These are phyloP conservation scores for Pungitius pungitius DNA, from an alignment of 2,113 vertebrate genomes.

Conservation along the genomic window DNA sequence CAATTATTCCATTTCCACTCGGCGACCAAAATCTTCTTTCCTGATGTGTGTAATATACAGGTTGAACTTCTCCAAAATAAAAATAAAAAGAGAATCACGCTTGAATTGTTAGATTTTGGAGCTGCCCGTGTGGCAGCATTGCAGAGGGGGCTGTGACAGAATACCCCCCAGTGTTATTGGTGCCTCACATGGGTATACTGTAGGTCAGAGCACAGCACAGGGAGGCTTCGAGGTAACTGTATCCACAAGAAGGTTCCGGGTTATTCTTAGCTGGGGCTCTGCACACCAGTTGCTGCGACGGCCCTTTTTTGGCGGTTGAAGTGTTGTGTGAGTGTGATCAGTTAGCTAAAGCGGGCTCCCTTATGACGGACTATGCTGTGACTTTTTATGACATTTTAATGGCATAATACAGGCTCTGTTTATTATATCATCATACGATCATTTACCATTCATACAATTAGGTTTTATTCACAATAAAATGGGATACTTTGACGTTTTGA, in stretches of 20 bases:
- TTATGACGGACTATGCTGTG: neutral
- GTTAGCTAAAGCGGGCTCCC: constrained; percentile 16
- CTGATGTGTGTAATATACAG: constrained; percentile 51
- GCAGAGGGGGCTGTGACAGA: constrained; percentile 59
- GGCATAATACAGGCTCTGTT: neutral
- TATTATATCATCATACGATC: neutral
- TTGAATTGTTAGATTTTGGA: constrained; percentile 51
- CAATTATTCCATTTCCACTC: constrained; percentile 63
- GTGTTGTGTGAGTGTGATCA: constrained; percentile 47
- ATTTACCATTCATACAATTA: no score
- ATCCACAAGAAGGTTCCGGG: constrained; percentile 63
- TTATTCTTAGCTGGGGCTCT: constrained; percentile 81
- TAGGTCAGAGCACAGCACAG: constrained; percentile 56
- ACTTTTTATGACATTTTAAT: neutral
- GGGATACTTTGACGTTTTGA: no score
- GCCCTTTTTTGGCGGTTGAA: constrained; percentile 79
- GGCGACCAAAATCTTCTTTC: constrained; percentile 41
- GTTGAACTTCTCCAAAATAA: constrained; percentile 32
- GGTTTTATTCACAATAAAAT: neutral
- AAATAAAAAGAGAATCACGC: constrained; percentile 4
- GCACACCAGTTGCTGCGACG: constrained; percentile 59
- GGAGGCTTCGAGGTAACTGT: constrained; percentile 72
- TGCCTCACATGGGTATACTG: constrained; percentile 78
- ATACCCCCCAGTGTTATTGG: constrained; percentile 67
- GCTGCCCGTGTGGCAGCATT: constrained; percentile 68